A percentile compares a stretch with the other conserved stretches of the same genome.
Evolutionary conservation across 2,113 vertebrate genomes (phyloP).

Genomic region (Sander vitreus): DNA sequence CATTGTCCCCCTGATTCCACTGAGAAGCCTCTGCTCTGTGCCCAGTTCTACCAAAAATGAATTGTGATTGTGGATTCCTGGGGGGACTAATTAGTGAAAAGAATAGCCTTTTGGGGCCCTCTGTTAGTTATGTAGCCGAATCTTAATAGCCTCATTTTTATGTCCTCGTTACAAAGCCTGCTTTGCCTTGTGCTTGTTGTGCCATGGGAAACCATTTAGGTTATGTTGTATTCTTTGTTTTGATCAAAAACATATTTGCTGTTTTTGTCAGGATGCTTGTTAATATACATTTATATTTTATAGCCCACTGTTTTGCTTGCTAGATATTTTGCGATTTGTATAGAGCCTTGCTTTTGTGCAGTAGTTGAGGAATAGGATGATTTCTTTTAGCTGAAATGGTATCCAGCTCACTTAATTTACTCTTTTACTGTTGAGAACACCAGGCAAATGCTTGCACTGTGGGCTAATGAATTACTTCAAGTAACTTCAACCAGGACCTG

Average conservation of each 20-base stretch:
- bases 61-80: slow-evolving; percentile 71
- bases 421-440: slow-evolving; percentile 13
- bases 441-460: neutral
- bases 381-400: neutral
- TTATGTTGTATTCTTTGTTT: slow-evolving; percentile 47
- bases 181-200: slow-evolving; percentile 21
- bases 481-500: slow-evolving; percentile 1
- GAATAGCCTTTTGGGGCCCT: slow-evolving; percentile 75
- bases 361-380: neutral
- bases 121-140: slow-evolving; percentile 71
- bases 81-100: slow-evolving; percentile 80
- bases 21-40: slow-evolving; percentile 32
- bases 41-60: slow-evolving; percentile 47
- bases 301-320: neutral
- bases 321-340: neutral
- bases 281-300: neutral
- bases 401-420: slow-evolving; percentile 9
- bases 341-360: neutral
- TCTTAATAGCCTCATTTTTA: slow-evolving; percentile 71
- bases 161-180: slow-evolving; percentile 71
- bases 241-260: slow-evolving; percentile 26
- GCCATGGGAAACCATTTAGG: slow-evolving; percentile 31
- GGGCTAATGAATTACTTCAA: neutral
- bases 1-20: slow-evolving; percentile 58
- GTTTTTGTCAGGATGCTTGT: slow-evolving; percentile 13